A percentile compares a stretch with the other conserved stretches of the same genome.
Conservation (phyloP, 2,797 vertebrate genomes). For the Bovichtus diacanthus region DNA sequence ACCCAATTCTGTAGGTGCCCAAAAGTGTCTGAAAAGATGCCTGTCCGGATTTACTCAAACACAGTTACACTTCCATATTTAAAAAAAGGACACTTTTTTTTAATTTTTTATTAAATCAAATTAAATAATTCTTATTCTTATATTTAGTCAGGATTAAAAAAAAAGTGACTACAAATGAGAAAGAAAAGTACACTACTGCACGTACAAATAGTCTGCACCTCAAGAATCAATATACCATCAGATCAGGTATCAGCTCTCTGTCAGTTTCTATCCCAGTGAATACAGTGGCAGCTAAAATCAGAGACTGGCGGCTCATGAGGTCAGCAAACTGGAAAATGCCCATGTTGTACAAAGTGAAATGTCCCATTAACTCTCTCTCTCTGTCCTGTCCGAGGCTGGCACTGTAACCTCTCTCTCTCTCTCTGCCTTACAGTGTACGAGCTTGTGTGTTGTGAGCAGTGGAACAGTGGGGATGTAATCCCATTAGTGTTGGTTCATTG, state of each 20-base stretch:
- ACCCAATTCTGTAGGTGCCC: background rate
- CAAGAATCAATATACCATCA: background rate
- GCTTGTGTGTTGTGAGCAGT: constrained; percentile 44
- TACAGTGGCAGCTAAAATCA: background rate
- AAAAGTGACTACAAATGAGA: no score
- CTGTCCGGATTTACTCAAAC: background rate
- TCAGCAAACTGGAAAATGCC: constrained; percentile 48
- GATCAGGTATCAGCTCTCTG: background rate
- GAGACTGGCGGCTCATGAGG: constrained; percentile 24
- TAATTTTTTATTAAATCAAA: no score
- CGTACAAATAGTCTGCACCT: background rate
- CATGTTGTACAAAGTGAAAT: constrained; percentile 44
- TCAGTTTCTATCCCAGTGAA: constrained; percentile 10
- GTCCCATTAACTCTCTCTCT: constrained; percentile 52
- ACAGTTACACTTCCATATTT: background rate
- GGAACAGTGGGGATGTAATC: constrained; percentile 75
- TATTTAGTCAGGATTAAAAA: no score
- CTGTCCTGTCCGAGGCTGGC: constrained; percentile 34
- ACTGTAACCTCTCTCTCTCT: constrained; percentile 26
- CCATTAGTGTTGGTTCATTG: constrained; percentile 75
- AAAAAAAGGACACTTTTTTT: background rate
- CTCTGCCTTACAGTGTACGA: constrained; percentile 25
- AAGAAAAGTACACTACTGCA: background rate
- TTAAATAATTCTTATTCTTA: no score
- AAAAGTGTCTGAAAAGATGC: background rate